These are phyloP conservation scores for Malthinus flaveolus DNA, from an alignment of 2,888 invertebrate genomes.

Conservation along the genomic window DNA sequence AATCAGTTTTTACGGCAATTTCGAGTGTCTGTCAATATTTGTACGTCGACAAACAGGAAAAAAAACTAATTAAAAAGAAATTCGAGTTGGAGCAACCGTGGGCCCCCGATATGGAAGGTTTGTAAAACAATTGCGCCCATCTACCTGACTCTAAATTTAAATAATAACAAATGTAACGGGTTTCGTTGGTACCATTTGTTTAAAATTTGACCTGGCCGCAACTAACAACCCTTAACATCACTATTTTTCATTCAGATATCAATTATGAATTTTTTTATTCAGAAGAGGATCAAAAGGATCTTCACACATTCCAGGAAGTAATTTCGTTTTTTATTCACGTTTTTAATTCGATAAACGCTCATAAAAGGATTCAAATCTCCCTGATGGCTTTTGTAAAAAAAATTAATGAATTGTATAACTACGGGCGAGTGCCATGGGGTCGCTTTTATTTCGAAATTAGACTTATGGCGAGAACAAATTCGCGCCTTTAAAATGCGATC, in stretches of 20 bases:
- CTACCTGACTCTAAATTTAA: slow-evolving; percentile 42
- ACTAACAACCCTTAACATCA: slow-evolving; percentile 25
- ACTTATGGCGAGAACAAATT: too few species aligned
- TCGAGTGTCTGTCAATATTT: slow-evolving; percentile 25
- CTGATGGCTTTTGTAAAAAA: not conserved
- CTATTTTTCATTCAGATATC: slow-evolving; percentile 29
- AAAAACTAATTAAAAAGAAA: not conserved
- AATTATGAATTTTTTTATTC: slow-evolving; percentile 23
- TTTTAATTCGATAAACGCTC: not conserved
- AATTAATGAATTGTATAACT: not conserved
- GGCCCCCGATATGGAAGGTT: slow-evolving; percentile 32
- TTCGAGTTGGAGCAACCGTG: slow-evolving; percentile 19
- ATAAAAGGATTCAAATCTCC: not conserved
- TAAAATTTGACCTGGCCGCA: slow-evolving; percentile 25
- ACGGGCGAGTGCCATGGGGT: too few species aligned
- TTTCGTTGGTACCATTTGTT: slow-evolving; percentile 26
- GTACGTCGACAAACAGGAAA: slow-evolving; percentile 8
- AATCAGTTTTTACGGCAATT: slow-evolving; percentile 17
- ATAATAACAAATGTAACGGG: slow-evolving; percentile 45
- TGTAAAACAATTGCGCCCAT: slow-evolving; percentile 38
- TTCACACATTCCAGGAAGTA: slow-evolving; percentile 5
- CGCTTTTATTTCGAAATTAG: too few species aligned
- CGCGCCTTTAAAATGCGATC: not conserved
- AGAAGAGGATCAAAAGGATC: not conserved
- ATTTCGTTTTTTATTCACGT: not conserved